These are phyloP conservation scores for Zosterops hypoxanthus DNA, from an alignment of 2,113 vertebrate genomes.

Conservation along the genomic window DNA sequence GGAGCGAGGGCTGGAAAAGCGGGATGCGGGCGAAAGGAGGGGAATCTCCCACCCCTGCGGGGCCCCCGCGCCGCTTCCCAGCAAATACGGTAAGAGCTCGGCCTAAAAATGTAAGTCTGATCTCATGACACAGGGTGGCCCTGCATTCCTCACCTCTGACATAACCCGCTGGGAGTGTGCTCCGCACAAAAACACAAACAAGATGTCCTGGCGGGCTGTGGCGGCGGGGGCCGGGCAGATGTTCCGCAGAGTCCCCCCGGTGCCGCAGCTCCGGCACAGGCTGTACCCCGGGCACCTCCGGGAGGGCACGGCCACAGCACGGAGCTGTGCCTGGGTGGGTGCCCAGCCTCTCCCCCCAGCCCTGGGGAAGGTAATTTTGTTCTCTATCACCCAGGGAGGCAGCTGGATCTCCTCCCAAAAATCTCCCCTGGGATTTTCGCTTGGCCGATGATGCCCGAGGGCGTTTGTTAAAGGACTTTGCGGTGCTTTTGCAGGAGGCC, in stretches of 20 bases:
- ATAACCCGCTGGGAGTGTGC: conserved; percentile 67
- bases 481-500: background rate
- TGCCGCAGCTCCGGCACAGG: background rate
- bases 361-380: background rate
- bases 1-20: conserved; percentile 23
- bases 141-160: conserved; percentile 73
- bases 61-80: conserved; percentile 36
- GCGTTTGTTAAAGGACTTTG: background rate
- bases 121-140: conserved; percentile 72
- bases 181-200: conserved; percentile 69
- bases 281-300: background rate
- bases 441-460: background rate
- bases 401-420: background rate
- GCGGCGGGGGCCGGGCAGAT: conserved; percentile 31
- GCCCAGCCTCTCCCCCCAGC: background rate
- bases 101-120: conserved; percentile 66
- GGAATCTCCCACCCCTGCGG: conserved; percentile 21
- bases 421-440: background rate
- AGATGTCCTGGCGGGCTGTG: conserved; percentile 61
- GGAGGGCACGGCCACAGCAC: background rate
- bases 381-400: background rate
- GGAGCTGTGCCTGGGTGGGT: accelerated
- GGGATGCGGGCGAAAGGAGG: background rate
- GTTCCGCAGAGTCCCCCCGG: background rate
- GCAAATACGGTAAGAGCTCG: conserved; percentile 44